Evolutionary conservation across 2,113 vertebrate species (phyloP), one percentile per base, ranked within the genome.

Genomic region (Microcebus tavaratra): DNA sequence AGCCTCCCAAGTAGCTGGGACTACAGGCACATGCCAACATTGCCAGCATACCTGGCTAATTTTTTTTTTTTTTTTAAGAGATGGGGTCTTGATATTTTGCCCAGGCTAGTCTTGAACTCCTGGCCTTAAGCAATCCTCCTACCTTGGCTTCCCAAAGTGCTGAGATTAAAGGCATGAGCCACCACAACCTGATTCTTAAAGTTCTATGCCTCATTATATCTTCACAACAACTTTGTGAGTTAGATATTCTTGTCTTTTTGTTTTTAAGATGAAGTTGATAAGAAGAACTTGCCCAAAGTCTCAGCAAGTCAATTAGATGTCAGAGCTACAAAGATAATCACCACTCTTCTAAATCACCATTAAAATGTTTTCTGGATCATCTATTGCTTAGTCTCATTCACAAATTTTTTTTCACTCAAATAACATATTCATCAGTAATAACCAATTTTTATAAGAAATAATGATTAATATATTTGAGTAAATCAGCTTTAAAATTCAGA

Each of bases 401-500:
- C 50, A 84, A 86, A 63, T 17, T 45, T 82, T 45, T 82, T 81
- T 91, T 82, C 25, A 79, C 17, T 93, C 42, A 76, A 70, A 36
- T 88, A 59, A 39, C 4, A 50, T 14, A 76, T 2, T 91, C 17
- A 90, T 78, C 39, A 93, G 21, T 72, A 63, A 65, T 65, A 63
- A 83, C 5, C 31, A 80, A 90, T 70, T 82, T 48, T 55, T 94
- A 25, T 53, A 90, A 76, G 65, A 96, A 96, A 91, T 84, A 59
- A 88, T 80, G 50, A 72, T 83, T 85, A 84, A 73, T 84, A 48
- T 78, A 57, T 92, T 81, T 85, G 25, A 83, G 9, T 81, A 80
- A 90, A 48, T 61, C 21, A 12, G 11, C 39, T 63, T 70, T 85
- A 90, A 88, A 59, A 76, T 50, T 18, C 2, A 78, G 42, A 90